These are phyloP conservation scores for Blera fallax DNA, from an alignment of 2,888 invertebrate genomes.

Conservation along the genomic window DNA sequence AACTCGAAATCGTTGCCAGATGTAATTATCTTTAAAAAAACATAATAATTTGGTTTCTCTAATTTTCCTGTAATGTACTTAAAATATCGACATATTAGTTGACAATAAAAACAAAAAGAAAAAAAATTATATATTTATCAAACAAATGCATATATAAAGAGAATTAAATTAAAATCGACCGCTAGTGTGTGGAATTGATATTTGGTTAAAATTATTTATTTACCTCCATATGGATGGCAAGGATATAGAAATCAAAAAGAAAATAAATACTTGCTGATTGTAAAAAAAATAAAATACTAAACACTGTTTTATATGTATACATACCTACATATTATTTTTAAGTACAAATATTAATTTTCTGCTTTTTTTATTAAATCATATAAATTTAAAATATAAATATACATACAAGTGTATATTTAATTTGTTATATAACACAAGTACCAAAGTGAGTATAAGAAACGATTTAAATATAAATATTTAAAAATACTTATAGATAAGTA, in stretches of 20 bases:
- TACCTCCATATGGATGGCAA: constrained; percentile 11
- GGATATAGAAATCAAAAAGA: neutral
- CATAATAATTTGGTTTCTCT: constrained; percentile 29
- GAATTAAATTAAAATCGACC: neutral
- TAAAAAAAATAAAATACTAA: constrained; percentile 15
- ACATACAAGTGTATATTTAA: constrained; percentile 61
- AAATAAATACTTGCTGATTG: constrained; percentile 3
- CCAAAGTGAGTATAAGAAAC: constrained; percentile 60
- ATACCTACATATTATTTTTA: constrained; percentile 37
- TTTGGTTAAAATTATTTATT: constrained; percentile 1
- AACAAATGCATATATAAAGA: neutral
- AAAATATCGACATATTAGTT: constrained; percentile 66
- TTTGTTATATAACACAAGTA: constrained; percentile 68
- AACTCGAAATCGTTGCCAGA: constrained; percentile 53
- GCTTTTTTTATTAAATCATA: constrained; percentile 4
- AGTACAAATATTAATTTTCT: constrained; percentile 55
- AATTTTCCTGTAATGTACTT: constrained; percentile 55
- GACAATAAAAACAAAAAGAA: constrained; percentile 55
- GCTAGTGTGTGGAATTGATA: constrained; percentile 60
- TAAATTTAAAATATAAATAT: constrained; percentile 54
- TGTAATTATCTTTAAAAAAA: constrained; percentile 49
- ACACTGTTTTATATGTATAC: constrained; percentile 30
- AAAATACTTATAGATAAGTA: constrained; percentile 73
- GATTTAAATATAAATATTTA: constrained; percentile 52
- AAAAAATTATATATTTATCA: constrained; percentile 19